Evolutionary conservation across 2,797 vertebrate genomes (phyloP).

Genomic region (Trichosurus vulpecula): DNA sequence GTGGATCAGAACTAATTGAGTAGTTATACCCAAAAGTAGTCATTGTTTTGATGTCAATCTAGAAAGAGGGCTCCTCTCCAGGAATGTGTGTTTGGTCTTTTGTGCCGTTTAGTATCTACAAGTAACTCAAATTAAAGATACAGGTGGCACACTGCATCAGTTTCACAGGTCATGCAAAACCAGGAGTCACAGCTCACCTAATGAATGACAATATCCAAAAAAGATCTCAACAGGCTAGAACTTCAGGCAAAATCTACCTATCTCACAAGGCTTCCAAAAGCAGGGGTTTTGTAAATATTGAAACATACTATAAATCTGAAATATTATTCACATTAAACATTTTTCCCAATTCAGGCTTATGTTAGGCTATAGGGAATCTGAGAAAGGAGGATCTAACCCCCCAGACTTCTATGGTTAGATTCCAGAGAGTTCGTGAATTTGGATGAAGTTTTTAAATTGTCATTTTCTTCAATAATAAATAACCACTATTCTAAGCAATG

Average conservation of each 20-base stretch:
- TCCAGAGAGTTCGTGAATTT: background rate
- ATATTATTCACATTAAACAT: background rate
- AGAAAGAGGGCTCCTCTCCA: background rate
- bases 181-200: background rate
- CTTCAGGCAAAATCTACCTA: background rate
- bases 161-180: background rate
- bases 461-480: background rate
- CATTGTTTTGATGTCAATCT: background rate
- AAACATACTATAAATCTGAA: background rate
- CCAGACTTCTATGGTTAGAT: background rate
- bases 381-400: background rate
- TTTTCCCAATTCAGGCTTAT: background rate
- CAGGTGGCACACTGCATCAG: background rate
- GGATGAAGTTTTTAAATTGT: background rate
- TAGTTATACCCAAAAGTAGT: background rate
- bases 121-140: background rate
- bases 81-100: background rate
- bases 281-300: background rate
- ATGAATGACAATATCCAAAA: background rate
- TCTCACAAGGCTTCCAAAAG: background rate
- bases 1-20: background rate
- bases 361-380: background rate
- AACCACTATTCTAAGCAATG: background rate
- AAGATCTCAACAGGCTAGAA: background rate
- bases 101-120: background rate